Conservation (phyloP, 2,888 invertebrate species). For the Tipula unca region DNA sequence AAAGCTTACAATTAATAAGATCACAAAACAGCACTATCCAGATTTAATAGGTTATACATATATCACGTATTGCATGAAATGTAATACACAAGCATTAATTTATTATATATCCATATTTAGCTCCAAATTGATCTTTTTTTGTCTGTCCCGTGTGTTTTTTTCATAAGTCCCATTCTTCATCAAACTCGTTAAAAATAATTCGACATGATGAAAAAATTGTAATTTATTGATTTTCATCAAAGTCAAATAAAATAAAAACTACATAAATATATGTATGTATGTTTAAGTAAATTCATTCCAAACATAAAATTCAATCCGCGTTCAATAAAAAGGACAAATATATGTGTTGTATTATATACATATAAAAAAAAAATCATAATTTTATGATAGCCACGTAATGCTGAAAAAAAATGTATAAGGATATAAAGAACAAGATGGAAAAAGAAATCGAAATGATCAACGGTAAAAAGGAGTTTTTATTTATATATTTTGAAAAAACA, state of each 20-base stretch:
- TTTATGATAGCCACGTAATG: slow-evolving; percentile 18
- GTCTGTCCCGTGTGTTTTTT: neutral
- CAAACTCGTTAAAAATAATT: neutral
- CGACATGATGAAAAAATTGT: neutral
- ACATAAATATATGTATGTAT: neutral
- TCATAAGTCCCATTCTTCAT: neutral
- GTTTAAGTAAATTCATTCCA: neutral
- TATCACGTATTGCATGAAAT: neutral
- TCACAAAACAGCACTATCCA: neutral
- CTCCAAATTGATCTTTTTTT: neutral
- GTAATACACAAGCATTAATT: neutral
- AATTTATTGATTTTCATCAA: slow-evolving; percentile 14
- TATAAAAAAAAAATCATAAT: neutral
- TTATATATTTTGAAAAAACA: neutral
- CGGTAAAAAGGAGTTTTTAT: neutral
- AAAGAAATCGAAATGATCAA: neutral
- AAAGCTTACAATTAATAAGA: no score
- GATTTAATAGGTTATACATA: neutral
- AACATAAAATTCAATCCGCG: slow-evolving; percentile 18
- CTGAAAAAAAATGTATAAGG: neutral
- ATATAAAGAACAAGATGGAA: slow-evolving; percentile 1
- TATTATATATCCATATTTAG: neutral
- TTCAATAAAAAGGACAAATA: slow-evolving; percentile 17
- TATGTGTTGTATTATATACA: neutral
- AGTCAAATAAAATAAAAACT: slow-evolving; percentile 8